A percentile compares a stretch with the other conserved stretches of the same genome.
Evolutionary conservation across 2,113 vertebrate genomes (phyloP).

Genomic region (Ochotona princeps): DNA sequence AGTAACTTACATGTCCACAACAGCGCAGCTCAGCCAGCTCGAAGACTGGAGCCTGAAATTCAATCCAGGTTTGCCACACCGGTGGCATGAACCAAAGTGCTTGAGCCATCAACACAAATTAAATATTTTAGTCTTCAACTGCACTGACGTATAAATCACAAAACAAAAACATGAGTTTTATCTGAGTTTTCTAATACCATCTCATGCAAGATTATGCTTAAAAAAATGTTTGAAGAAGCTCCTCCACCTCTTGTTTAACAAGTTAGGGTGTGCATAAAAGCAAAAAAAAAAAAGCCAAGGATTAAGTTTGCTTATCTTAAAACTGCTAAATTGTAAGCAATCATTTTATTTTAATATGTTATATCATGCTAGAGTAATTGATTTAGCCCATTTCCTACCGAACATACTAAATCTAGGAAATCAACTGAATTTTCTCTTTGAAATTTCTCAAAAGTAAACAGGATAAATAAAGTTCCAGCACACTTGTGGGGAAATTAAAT

Average conservation of each 20-base stretch:
- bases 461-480: background rate
- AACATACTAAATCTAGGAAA: background rate
- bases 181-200: background rate
- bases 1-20: too few species aligned
- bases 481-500: background rate
- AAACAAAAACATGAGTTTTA: constrained; percentile 51
- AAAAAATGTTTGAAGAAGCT: background rate
- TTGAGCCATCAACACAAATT: too few species aligned
- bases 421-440: constrained; percentile 9
- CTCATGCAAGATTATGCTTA: constrained; percentile 36
- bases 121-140: too few species aligned
- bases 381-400: constrained; percentile 27
- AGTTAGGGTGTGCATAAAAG: constrained; percentile 16
- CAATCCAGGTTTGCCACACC: too few species aligned
- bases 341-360: constrained; percentile 35
- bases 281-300: background rate
- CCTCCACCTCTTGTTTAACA: background rate
- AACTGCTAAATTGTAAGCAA: constrained; percentile 48
- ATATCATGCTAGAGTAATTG: background rate
- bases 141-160: background rate
- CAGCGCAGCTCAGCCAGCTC: too few species aligned
- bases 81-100: too few species aligned
- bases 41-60: too few species aligned
- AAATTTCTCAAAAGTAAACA: constrained; percentile 39
- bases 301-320: constrained; percentile 69